phyloP scores from a whole-genome alignment of 64 coral and sea anemone genomes.

The Stichodactyla helianthus region DNA sequence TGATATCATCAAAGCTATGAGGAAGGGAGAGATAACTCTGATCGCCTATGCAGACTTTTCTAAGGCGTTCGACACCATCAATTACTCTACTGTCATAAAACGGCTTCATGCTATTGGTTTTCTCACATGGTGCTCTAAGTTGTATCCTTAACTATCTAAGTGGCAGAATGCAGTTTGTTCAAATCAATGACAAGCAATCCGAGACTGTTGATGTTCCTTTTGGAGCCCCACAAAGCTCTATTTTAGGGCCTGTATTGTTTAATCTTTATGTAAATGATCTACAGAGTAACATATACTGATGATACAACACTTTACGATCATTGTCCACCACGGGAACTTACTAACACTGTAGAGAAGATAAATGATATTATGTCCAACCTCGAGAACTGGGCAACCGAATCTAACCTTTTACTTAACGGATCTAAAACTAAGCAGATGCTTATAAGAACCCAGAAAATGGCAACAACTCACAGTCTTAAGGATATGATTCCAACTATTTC shows the following conservation, averaged over 20 bases:
- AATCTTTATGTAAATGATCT: constrained; percentile 48
- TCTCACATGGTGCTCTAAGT: constrained; percentile 24
- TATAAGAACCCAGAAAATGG: no score
- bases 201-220: constrained; percentile 29
- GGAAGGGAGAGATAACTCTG: constrained; percentile 27
- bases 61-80: constrained; percentile 48
- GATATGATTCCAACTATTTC: no score
- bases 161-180: constrained; percentile 43
- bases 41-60: constrained; percentile 47
- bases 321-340: no score
- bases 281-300: no score
- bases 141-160: constrained; percentile 51
- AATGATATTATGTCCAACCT: no score
- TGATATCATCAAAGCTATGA: constrained; percentile 10
- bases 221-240: constrained; percentile 57
- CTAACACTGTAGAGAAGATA: no score
- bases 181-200: constrained; percentile 48
- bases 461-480: no score
- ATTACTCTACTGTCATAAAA: constrained; percentile 30
- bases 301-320: no score
- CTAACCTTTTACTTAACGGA: no score
- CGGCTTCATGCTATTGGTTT: constrained; percentile 36
- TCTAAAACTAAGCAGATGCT: no score
- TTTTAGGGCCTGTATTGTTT: constrained; percentile 50
- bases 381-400: no score